Percentiles rank a stretch among this genome's conserved stretches.
Conservation (phyloP, 2,113 vertebrate species). For the Apistogramma diplotaenia region DNA sequence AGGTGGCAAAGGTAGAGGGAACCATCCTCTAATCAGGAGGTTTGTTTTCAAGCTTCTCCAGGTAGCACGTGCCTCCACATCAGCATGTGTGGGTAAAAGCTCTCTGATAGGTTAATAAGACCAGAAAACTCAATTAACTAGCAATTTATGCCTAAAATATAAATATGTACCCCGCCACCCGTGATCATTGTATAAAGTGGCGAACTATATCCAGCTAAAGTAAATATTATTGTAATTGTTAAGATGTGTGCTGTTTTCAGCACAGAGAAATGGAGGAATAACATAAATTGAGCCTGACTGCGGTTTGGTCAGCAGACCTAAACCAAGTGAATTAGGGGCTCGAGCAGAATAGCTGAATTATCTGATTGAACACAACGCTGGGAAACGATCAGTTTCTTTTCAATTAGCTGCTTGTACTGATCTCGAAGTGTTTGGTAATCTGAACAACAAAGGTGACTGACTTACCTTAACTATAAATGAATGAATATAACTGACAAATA, state of each 20-base stretch:
- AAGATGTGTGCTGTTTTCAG: slow-evolving; percentile 20
- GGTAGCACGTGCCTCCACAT: neutral
- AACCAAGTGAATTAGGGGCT: slow-evolving; percentile 40
- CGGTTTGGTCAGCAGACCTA: slow-evolving; percentile 19
- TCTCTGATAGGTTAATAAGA: neutral
- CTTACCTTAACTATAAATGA: neutral
- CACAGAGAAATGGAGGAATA: neutral
- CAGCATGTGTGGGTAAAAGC: neutral
- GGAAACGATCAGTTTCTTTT: slow-evolving; percentile 36
- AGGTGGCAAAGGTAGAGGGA: neutral
- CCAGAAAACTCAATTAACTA: neutral
- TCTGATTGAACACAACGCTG: slow-evolving; percentile 33
- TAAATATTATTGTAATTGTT: slow-evolving; percentile 38
- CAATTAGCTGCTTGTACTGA: slow-evolving; percentile 7
- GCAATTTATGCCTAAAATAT: neutral
- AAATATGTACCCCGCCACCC: rapidly evolving
- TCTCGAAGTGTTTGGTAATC: neutral
- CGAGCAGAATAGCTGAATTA: slow-evolving; percentile 22
- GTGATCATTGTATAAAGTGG: neutral
- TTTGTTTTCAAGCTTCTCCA: neutral
- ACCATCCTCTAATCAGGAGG: neutral
- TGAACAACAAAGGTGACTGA: neutral
- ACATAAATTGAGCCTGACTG: slow-evolving; percentile 43
- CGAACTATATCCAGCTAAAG: neutral
- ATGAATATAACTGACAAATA: neutral